A percentile compares a stretch with the other conserved stretches of the same genome.
Conservation (phyloP, 2,888 invertebrate species). For the Trileptium ribeirensis region DNA sequence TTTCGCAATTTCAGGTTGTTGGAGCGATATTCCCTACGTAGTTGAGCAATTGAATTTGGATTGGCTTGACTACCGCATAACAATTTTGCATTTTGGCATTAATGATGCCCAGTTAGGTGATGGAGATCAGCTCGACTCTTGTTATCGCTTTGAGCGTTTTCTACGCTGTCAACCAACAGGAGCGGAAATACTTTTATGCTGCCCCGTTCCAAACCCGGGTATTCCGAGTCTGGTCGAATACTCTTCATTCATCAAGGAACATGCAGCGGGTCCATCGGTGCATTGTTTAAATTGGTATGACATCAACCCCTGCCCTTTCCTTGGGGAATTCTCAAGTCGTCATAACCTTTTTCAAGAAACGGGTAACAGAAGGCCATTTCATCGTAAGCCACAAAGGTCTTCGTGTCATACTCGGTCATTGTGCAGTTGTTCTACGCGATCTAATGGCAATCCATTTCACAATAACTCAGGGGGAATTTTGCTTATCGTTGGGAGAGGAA, state of each 20-base stretch:
- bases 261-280: neutral
- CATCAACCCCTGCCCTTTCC: neutral
- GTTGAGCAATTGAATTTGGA: neutral
- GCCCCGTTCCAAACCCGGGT: neutral
- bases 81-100: neutral
- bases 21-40: neutral
- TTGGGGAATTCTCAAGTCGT: too few species aligned
- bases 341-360: too few species aligned
- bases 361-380: too few species aligned
- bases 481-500: too few species aligned
- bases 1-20: neutral
- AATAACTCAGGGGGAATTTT: too few species aligned
- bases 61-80: neutral
- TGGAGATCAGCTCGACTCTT: neutral
- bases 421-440: too few species aligned
- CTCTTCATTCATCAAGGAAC: neutral
- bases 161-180: neutral
- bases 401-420: too few species aligned
- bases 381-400: too few species aligned
- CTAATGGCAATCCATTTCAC: too few species aligned
- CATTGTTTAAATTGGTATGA: neutral
- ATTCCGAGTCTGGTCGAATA: neutral
- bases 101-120: neutral
- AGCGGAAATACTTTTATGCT: neutral
- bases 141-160: neutral